Base-by-base conservation (phyloP, 2,888 invertebrate species). In the Chironomus riparius region DNA sequence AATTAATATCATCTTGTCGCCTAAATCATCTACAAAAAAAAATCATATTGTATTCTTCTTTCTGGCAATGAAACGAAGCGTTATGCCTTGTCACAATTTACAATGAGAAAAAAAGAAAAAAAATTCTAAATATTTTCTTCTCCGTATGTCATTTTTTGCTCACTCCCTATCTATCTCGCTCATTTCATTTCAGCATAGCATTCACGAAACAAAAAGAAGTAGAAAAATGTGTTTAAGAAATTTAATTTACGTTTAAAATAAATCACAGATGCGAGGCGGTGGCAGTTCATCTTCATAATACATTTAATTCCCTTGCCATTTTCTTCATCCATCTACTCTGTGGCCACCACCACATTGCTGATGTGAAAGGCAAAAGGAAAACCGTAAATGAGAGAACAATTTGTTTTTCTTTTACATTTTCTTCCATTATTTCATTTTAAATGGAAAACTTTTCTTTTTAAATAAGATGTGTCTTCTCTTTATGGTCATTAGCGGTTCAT, bases 251-350 rank as follows among this genome's bases (percentile, higher is more conserved):
- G 72, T 61, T 38, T 56, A 56, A 47, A 72, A 72, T 72, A 72
- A 72, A 72, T 72, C 72, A 72, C 72, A 72, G 56, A 56, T 72
- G 72, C 28, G 50, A 28, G 61, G 61, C 47, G 28, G 72, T 50
- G 15, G 50, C 62, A 56, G 72, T 72, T 72, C 72, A 72, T 72
- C 72, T 61, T 72, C 72, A 71, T 72, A 72, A 72, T 72, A 72
- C 38, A 72, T 72, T 72, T 72, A 72, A 62, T 72, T 72, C 62
- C 72, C 24, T 50, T 22, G 22, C 21, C 72, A 50, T 62, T 72
- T 28, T 72, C 61, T 38, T 72, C 72, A 72, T 72, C 56, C 56
- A 56, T 56, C 18, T 56, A 18, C 56, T 7, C 18, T 56, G 15
- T 2, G n/a, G 1, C 18, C 56, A 56, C 56, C 38, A 21, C n/a